A percentile compares a stretch with the other conserved stretches of the same genome.
Conservation (phyloP, 2,113 vertebrate species). For the Phrynocephalus versicolor region DNA sequence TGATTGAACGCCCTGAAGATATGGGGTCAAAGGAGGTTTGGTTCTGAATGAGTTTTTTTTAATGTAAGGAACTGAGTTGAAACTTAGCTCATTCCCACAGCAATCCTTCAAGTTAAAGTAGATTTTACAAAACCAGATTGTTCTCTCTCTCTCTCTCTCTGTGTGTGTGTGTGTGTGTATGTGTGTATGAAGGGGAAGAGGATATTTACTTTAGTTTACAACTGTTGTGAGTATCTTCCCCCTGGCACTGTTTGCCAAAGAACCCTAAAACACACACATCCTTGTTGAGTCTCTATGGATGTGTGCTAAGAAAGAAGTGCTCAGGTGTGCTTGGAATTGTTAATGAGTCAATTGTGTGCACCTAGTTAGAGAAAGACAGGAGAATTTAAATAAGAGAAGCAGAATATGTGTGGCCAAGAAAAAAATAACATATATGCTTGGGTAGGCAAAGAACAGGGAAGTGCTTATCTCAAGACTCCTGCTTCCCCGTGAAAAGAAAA, state of each 20-base stretch:
- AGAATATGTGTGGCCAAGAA: neutral
- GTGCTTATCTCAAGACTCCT: neutral
- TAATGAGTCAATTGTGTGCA: constrained; percentile 26
- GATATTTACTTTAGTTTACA: neutral
- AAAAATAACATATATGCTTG: constrained; percentile 20
- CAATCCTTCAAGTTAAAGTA: neutral
- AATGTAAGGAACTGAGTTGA: neutral
- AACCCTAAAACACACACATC: neutral
- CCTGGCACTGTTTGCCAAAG: constrained; percentile 17
- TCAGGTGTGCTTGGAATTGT: constrained; percentile 39
- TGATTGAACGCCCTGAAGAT: no score
- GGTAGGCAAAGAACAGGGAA: constrained; percentile 25
- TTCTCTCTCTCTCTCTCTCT: no score
- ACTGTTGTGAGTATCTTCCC: constrained; percentile 4
- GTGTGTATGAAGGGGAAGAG: no score
- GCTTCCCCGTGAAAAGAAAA: neutral
- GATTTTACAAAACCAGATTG: constrained; percentile 28
- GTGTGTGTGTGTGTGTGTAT: no score
- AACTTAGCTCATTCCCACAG: constrained; percentile 16
- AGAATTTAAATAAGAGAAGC: constrained; percentile 53
- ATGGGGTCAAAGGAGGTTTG: neutral
- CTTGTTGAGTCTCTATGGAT: constrained; percentile 11
- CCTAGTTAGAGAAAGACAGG: constrained; percentile 30
- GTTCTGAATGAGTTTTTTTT: constrained; percentile 16
- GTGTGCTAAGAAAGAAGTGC: constrained; percentile 16